Conservation (phyloP, 1,140 invertebrate genomes). For the Xylocopa sonorina region DNA sequence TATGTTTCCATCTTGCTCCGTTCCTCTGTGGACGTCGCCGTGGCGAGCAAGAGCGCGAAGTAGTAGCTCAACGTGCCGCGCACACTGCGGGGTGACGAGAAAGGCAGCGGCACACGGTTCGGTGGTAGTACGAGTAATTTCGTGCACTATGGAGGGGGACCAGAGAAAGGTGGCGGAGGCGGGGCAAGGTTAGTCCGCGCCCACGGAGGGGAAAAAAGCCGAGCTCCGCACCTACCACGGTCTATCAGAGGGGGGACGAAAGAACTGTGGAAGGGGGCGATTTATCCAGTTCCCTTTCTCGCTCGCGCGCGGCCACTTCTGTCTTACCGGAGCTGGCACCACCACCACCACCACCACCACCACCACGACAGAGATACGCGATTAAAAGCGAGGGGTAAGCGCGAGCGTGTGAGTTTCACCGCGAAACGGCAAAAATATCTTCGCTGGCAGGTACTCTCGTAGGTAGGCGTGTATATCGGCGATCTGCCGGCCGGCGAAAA, state of each 20-base stretch:
- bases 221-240: constrained; percentile 69
- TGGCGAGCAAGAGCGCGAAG: constrained; percentile 77
- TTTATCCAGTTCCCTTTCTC: constrained; percentile 63
- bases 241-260: constrained; percentile 69
- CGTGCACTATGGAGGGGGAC: constrained; percentile 34
- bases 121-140: constrained; percentile 57
- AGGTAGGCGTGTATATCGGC: constrained; percentile 41
- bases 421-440: constrained; percentile 50
- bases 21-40: constrained; percentile 64
- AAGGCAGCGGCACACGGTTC: constrained; percentile 50
- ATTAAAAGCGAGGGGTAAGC: constrained; percentile 45
- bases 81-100: constrained; percentile 65
- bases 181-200: constrained; percentile 80
- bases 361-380: constrained; percentile 53
- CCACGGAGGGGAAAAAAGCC: constrained; percentile 83
- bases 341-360: constrained; percentile 47
- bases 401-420: constrained; percentile 39
- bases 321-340: constrained; percentile 5
- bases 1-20: constrained; percentile 60
- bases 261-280: constrained; percentile 74
- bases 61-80: constrained; percentile 67
- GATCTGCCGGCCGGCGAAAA: constrained; percentile 61
- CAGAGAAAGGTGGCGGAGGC: constrained; percentile 76
- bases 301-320: constrained; percentile 1
- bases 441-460: constrained; percentile 38